A percentile compares a stretch with the other conserved stretches of the same genome.
phyloP scores from a whole-genome alignment of 2,888 invertebrate genomes.

The Morpho helenor region DNA sequence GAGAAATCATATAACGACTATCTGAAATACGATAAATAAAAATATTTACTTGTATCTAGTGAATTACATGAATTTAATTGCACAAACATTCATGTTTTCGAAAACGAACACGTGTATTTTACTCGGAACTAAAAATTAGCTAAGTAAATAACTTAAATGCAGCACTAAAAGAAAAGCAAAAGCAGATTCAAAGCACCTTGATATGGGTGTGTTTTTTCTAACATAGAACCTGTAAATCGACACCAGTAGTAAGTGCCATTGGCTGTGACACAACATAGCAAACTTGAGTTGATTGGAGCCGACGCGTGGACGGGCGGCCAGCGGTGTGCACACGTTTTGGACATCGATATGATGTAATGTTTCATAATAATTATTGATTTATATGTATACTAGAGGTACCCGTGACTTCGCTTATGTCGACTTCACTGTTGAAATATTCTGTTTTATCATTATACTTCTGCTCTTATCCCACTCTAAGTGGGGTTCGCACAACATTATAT shows the following conservation, averaged over 20 bases:
- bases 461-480: no score
- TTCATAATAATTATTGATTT: slow-evolving; percentile 11
- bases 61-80: no score
- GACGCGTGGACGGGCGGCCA: slow-evolving; percentile 46
- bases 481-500: no score
- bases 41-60: no score
- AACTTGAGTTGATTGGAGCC: slow-evolving; percentile 47
- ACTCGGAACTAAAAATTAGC: no score
- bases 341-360: slow-evolving; percentile 33
- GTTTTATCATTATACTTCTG: no score
- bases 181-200: slow-evolving; percentile 7
- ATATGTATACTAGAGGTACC: neutral
- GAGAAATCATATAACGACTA: no score
- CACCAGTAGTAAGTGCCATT: slow-evolving; percentile 54
- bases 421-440: neutral
- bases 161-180: slow-evolving; percentile 3
- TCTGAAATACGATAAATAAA: no score
- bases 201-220: slow-evolving; percentile 19
- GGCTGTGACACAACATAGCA: slow-evolving; percentile 56
- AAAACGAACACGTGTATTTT: no score
- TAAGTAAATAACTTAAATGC: neutral
- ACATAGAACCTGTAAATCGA: slow-evolving; percentile 45
- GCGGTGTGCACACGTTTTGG: slow-evolving; percentile 37
- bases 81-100: no score
- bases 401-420: neutral